Conservation (phyloP, 92 coral and sea anemone species). For the Porites cylindrica region DNA sequence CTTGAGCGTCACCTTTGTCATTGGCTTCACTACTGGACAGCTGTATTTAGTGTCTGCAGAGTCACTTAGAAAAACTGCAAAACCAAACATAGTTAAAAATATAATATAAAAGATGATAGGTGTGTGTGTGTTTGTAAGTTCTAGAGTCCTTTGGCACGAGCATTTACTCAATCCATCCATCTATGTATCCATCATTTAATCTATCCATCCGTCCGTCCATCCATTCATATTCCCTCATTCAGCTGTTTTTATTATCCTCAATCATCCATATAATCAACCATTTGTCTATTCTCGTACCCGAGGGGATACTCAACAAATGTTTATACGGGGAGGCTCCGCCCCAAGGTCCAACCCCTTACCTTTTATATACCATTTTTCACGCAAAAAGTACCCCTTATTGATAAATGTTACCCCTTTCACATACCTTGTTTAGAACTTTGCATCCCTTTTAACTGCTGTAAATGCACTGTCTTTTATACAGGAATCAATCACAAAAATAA, state of each 20-base stretch:
- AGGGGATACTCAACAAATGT: too few species aligned
- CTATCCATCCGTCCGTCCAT: background rate
- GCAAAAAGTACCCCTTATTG: too few species aligned
- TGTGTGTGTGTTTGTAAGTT: background rate
- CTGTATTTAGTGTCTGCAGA: slow-evolving; percentile 60
- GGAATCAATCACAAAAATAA: too few species aligned
- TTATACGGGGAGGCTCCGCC: background rate
- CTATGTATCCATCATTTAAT: background rate
- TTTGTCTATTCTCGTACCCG: background rate
- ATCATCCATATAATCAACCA: too few species aligned
- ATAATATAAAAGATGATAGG: too few species aligned
- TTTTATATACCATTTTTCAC: too few species aligned
- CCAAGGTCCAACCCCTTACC: background rate
- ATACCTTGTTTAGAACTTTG: too few species aligned
- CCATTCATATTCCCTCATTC: background rate
- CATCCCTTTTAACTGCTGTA: too few species aligned
- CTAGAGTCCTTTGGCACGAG: background rate
- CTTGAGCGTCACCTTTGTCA: slow-evolving; percentile 94
- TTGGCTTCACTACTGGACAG: slow-evolving; percentile 85
- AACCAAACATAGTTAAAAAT: too few species aligned
- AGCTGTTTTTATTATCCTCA: too few species aligned
- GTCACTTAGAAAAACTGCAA: slow-evolving; percentile 83
- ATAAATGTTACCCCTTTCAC: too few species aligned
- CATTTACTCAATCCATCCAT: background rate
- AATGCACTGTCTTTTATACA: too few species aligned